Evolutionary conservation across 2,797 vertebrate genomes (phyloP).

Genomic region (Hephaestus fuliginosus): DNA sequence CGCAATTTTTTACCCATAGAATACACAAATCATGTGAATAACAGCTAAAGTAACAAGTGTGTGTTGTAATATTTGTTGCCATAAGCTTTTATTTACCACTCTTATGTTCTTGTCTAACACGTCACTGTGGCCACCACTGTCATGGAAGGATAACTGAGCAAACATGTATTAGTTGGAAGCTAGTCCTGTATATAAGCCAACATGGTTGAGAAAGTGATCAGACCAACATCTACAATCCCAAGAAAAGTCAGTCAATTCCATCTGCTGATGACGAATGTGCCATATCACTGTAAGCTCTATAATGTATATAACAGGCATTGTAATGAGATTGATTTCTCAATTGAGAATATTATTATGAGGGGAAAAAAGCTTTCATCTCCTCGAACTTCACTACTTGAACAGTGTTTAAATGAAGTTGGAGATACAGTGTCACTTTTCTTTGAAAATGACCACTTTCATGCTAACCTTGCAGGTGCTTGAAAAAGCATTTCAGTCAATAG

Average conservation of each 20-base stretch:
- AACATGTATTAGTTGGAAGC: background rate
- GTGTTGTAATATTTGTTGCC: too few relatives aligned
- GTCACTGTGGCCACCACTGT: background rate
- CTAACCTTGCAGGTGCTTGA: constrained; percentile 19
- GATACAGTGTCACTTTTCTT: background rate
- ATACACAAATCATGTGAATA: too few relatives aligned
- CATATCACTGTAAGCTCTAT: background rate
- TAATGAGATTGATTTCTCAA: background rate
- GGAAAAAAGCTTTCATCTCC: background rate
- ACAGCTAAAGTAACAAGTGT: too few relatives aligned
- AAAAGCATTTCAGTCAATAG: constrained; percentile 41
- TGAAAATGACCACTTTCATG: constrained; percentile 3
- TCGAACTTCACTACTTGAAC: background rate
- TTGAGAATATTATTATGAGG: background rate
- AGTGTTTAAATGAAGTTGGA: background rate
- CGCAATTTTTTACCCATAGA: too few relatives aligned
- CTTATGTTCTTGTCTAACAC: background rate
- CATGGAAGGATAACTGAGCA: background rate
- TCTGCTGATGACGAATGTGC: background rate
- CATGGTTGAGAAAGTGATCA: background rate
- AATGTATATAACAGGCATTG: background rate
- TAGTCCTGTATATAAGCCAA: background rate
- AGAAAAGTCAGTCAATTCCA: background rate
- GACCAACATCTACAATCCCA: background rate
- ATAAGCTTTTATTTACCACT: too few relatives aligned